Base-by-base conservation (phyloP, 2,888 invertebrate species). In the Orgyia antiqua region DNA sequence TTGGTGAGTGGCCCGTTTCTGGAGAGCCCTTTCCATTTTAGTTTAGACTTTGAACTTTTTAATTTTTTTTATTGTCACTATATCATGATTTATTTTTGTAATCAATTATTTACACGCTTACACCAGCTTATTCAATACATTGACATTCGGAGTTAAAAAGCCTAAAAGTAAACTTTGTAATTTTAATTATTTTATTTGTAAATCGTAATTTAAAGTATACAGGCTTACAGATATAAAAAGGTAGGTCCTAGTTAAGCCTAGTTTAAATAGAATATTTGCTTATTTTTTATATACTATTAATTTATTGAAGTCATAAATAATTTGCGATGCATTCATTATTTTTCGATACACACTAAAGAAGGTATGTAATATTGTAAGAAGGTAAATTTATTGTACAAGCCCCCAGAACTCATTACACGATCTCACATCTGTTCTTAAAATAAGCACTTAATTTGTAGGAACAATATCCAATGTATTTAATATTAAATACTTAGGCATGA, bases 1-100 rank as follows among this genome's bases (percentile, higher is more conserved):
- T 68, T 83, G 84, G 86, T 86, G 84, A 86, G 86, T 84, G 79
- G 74, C 76, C 64, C 66, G 68, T 58, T 57, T 42, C 43, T 45
- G 51, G 52, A 39, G 45, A 27, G 52, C 44, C 52, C n/a, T 61
- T 47, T 64, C 58, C 48, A 56, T 63, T 15, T 66, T 70, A 67
- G 62, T 61, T 56, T 68, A 68, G 63, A 51, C 39, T 42, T 42
- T 62, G n/a, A n/a, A n/a, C n/a, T 58, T 20, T 20, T 20, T 20
- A 15, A 4, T 15, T 15, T 15, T 15, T 15, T 15, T 6, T 15
- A 4, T 15, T 26, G 51, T 53, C 41, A 31, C 37, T 23, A 43
- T 33, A 19, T 44, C 35, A 45, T 42, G 43, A 13, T 33, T 25
- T 31, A 55, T 42, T 45, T 56, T 41, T 49, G 42, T 15, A 4